Conservation (phyloP, 2,113 vertebrate genomes). For the Rhabdomys dilectus region DNA sequence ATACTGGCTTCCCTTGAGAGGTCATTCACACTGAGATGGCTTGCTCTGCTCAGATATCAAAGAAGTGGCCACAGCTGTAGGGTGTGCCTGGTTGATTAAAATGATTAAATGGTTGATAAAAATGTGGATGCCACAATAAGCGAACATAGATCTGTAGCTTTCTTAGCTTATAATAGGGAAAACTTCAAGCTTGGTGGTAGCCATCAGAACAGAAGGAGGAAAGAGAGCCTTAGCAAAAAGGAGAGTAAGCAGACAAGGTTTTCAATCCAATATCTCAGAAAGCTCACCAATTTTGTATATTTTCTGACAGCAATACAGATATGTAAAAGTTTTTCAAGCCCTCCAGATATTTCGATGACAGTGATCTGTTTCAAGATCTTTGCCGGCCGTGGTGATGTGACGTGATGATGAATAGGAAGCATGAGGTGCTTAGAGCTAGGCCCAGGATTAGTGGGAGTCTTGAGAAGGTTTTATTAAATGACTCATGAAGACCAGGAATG, state of each 20-base stretch:
- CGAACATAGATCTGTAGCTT: conserved; percentile 17
- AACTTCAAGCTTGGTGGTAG: conserved; percentile 62
- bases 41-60: conserved; percentile 39
- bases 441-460: conserved; percentile 55
- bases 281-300: conserved; percentile 8
- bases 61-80: background rate
- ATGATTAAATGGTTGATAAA: background rate
- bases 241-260: conserved; percentile 54
- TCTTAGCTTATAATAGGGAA: conserved; percentile 56
- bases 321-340: conserved; percentile 23
- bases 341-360: conserved; percentile 71
- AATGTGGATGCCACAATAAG: conserved; percentile 54
- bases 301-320: conserved; percentile 63
- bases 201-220: conserved; percentile 55
- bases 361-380: conserved; percentile 78
- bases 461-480: conserved; percentile 75
- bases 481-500: conserved; percentile 80
- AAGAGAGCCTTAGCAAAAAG: conserved; percentile 57
- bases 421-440: conserved; percentile 60
- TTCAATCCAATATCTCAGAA: conserved; percentile 34
- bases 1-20: conserved; percentile 51
- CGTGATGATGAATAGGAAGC: conserved; percentile 50
- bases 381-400: conserved; percentile 61
- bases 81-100: conserved; percentile 13
- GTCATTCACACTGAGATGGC: conserved; percentile 40